Evolutionary conservation across 1,140 invertebrate genomes (phyloP).

Genomic region (Hypothenemus hampei): DNA sequence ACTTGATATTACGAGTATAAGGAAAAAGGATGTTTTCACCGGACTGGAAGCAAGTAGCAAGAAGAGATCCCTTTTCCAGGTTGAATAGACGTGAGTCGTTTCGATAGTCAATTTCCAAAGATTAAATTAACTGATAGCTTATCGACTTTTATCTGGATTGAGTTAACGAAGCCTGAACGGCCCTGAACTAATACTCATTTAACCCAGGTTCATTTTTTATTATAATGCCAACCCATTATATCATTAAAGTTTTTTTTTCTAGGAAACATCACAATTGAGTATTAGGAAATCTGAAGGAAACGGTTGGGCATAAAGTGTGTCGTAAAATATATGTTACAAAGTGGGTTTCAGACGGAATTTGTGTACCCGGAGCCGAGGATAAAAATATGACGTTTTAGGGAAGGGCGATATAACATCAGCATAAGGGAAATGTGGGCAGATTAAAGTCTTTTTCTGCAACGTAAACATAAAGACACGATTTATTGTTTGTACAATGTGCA

Average conservation of each 20-base stretch:
- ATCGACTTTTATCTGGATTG: slow-evolving; percentile 2
- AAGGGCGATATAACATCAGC: slow-evolving; percentile 17
- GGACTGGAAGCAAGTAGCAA: too few relatives aligned
- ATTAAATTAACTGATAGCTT: slow-evolving; percentile 10
- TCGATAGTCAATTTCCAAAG: background rate
- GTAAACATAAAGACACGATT: slow-evolving; percentile 23
- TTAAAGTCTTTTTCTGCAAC: slow-evolving; percentile 24
- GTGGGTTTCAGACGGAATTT: slow-evolving; percentile 17
- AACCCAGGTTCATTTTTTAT: too few relatives aligned
- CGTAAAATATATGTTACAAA: slow-evolving; percentile 17
- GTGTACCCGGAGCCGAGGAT: slow-evolving; percentile 9
- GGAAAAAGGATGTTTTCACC: too few relatives aligned
- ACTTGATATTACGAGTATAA: background rate
- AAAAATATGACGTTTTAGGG: slow-evolving; percentile 22
- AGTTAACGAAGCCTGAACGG: background rate
- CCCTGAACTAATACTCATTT: too few relatives aligned
- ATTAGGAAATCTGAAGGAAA: slow-evolving; percentile 11
- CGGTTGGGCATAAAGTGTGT: background rate
- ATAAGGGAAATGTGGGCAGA: slow-evolving; percentile 23
- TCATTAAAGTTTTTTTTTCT: slow-evolving; percentile 2
- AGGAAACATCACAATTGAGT: slow-evolving; percentile 2
- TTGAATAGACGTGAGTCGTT: background rate
- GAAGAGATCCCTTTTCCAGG: too few relatives aligned
- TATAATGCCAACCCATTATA: too few relatives aligned
- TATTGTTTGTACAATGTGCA: slow-evolving; percentile 19